These are phyloP conservation scores for Gerosis bhagava DNA, from an alignment of 2,888 invertebrate species.

Conservation along the genomic window DNA sequence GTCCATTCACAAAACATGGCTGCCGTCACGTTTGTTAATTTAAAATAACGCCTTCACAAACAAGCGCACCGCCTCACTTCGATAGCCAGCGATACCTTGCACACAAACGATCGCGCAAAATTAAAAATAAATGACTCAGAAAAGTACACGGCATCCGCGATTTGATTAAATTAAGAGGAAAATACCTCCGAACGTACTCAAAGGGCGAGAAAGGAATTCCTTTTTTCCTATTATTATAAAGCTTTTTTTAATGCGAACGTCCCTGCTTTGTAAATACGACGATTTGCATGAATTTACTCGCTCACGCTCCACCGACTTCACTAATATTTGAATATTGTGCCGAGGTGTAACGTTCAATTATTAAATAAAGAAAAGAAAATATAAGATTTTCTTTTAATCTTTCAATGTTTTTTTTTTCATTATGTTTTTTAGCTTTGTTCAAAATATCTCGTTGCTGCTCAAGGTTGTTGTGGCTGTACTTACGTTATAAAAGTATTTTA, in stretches of 20 bases:
- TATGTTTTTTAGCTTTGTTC: no score
- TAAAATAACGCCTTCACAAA: conserved; percentile 32
- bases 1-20: conserved; percentile 4
- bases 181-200: conserved; percentile 55
- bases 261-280: conserved; percentile 65
- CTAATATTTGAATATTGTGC: conserved; percentile 54
- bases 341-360: conserved; percentile 22
- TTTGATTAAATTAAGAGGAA: conserved; percentile 76
- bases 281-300: conserved; percentile 68
- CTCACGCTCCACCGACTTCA: conserved; percentile 43
- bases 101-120: conserved; percentile 44
- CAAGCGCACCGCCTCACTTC: conserved; percentile 14
- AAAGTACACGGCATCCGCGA: conserved; percentile 65
- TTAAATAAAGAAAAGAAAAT: background rate
- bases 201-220: conserved; percentile 37
- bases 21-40: conserved; percentile 34
- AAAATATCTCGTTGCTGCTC: no score
- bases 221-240: conserved; percentile 63
- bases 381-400: no score
- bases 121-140: conserved; percentile 75
- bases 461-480: no score
- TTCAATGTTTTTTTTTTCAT: no score
- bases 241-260: conserved; percentile 57
- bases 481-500: no score
- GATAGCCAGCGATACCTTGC: conserved; percentile 6